Base-by-base conservation (phyloP, 2,888 invertebrate genomes). In the Orthosia cruda region DNA sequence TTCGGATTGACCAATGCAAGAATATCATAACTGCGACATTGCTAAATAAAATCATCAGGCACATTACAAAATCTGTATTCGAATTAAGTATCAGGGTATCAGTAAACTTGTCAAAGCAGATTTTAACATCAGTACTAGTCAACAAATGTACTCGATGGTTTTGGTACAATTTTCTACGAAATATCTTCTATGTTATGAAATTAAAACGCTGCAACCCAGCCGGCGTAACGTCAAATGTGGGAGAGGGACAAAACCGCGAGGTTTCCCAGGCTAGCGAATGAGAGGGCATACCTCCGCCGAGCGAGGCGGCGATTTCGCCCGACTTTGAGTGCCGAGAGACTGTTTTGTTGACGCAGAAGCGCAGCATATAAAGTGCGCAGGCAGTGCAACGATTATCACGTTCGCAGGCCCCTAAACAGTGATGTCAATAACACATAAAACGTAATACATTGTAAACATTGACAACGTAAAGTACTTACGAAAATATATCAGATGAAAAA, bases 271-370 rank as follows among this genome's bases (percentile, higher is more conserved):
- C 90, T 90, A 89, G 87, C 81, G 93, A 95, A 89, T 72, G 94
- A 95, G 95, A 95, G 80, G 88, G 92, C 91, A 86, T 49, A 91
- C 91, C 86, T 87, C 85, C 87, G 59, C 84, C 82, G 90, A 87
- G 74, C 71, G 67, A 64, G 81, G 81, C 81, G 84, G 86, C 92
- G 92, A 91, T 84, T 86, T 87, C 85, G 63, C 65, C 88, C 92
- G 92, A 91, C 77, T 64, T 67, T 71, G 77, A 77, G 79, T 75
- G 54, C 78, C 78, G 76, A 85, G 83, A 71, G 87, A 89, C 89
- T 93, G 91, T 94, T 95, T 95, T 95, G 94, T 95, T 95, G 96
- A 95, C 95, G 95, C 95, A 96, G 93, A 95, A 94, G 94, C 96
- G 95, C 96, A 95, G 94, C 95, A 93, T 94, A 92, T 91, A 91